Base-by-base conservation (phyloP, 2,797 vertebrate genomes). In the Lepus oiostolus region DNA sequence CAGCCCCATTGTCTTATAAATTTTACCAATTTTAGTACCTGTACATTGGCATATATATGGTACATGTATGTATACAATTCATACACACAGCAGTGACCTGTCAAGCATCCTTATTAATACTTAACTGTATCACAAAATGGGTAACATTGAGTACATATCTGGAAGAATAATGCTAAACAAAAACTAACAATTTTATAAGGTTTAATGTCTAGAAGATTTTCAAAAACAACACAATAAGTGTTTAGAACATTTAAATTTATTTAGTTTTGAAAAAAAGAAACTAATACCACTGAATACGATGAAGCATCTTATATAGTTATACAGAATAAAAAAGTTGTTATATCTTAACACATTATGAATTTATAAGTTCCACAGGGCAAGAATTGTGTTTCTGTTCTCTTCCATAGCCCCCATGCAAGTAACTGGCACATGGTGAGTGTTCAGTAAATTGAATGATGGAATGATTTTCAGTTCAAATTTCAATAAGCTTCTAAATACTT, bases 241-340 rank as follows among this genome's bases (percentile, higher is more conserved):
- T 94, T 28, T 74, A 16, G 32, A 96, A 93, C 72, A 87, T 54
- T 85, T 76, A 85, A 91, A 72, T 81, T 80, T 0, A 93, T 47
- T 92, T 90, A 42, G 10, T 28, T 91, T 94, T 82, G 21, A 91
- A 95, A 88, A 86, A 38, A 90, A 88, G 42, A 58, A 9, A 88
- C 42, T 58, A 87, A 52, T 38, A 81, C 10, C 60, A 92, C 21
- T 71, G 35, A 90, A 60, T 93, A 91, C 80, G 91, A 86, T 75
- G 58, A 83, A 35, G 12, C 68, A 82, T 54, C 90, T 90, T 77
- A 70, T 13, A 75, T 2, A 60, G 32, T 85, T 70, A 62, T 8
- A 52, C 0, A 84, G 30, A 86, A 70, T 79, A 89, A 87, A 76
- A 11, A 75, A 85, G 58, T 42, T 71, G 28, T 42, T 92, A 22